A percentile compares a stretch with the other conserved stretches of the same genome.
Evolutionary conservation across 2,113 vertebrate genomes (phyloP).

Genomic region (Ptilonorhynchus violaceus): DNA sequence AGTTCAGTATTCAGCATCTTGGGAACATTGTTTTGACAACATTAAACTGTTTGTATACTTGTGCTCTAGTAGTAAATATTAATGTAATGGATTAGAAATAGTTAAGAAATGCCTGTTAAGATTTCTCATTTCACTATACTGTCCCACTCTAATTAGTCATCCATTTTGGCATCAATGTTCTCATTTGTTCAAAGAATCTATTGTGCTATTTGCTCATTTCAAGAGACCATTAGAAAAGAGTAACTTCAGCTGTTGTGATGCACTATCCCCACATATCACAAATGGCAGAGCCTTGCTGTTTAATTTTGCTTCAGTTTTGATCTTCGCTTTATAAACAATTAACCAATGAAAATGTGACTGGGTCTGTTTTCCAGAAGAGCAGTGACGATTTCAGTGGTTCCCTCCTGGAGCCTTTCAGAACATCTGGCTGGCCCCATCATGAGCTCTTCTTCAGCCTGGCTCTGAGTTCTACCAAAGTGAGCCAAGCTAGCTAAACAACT

Average conservation of each 20-base stretch:
- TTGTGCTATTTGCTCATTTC: neutral
- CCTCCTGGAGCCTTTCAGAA: neutral
- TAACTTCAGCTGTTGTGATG: neutral
- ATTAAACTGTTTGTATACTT: neutral
- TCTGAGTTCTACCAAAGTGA: neutral
- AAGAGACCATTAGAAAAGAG: neutral
- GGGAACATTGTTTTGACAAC: neutral
- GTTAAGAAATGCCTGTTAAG: neutral
- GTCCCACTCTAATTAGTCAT: neutral
- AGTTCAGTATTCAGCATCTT: neutral
- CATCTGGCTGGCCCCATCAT: neutral
- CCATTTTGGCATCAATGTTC: neutral
- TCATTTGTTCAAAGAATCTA: neutral
- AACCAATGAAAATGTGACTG: neutral
- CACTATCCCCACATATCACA: neutral
- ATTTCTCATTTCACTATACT: neutral
- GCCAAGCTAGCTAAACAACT: neutral
- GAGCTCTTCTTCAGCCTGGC: neutral
- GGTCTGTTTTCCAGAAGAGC: neutral
- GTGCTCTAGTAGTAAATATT: neutral
- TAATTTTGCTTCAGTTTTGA: neutral
- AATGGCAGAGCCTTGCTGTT: neutral
- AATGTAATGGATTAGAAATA: neutral
- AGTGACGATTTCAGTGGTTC: neutral
- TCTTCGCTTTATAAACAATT: neutral